Evolutionary conservation across 2,113 vertebrate genomes (phyloP).

Genomic region (Trachemys scripta): DNA sequence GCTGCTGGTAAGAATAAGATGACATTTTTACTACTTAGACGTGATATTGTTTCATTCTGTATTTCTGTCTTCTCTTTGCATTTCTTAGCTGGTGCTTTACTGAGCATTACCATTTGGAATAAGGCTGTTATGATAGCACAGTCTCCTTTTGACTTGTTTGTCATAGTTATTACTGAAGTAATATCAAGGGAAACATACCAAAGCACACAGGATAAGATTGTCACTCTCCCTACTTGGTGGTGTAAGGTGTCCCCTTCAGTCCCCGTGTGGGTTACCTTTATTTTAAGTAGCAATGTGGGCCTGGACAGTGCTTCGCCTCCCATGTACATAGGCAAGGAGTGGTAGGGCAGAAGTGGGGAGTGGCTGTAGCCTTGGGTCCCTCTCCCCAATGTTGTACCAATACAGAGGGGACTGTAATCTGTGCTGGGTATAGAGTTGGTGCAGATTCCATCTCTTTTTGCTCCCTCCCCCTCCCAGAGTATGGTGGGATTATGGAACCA

Average conservation of each 20-base stretch:
- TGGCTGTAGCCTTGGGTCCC: background rate
- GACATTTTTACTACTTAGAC: background rate
- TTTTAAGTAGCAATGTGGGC: background rate
- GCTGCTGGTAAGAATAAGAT: background rate
- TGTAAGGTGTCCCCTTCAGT: background rate
- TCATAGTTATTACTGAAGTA: background rate
- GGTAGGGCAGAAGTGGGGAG: background rate
- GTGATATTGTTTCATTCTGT: background rate
- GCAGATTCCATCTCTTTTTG: background rate
- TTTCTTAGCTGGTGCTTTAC: background rate
- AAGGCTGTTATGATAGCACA: background rate
- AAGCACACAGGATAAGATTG: background rate
- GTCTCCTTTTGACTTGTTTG: background rate
- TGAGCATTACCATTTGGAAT: background rate
- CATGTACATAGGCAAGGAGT: background rate
- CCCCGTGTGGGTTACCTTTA: background rate
- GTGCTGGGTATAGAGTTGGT: background rate
- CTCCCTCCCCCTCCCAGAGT: background rate
- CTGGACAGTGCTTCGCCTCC: background rate
- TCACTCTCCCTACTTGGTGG: background rate
- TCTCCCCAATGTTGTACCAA: background rate
- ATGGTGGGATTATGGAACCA: background rate
- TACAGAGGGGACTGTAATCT: background rate
- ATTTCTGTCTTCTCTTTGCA: background rate
- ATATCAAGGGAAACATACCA: background rate